Evolutionary conservation across 2,113 vertebrate species (phyloP), one percentile per base, ranked within the genome.

Genomic region (Ia io): DNA sequence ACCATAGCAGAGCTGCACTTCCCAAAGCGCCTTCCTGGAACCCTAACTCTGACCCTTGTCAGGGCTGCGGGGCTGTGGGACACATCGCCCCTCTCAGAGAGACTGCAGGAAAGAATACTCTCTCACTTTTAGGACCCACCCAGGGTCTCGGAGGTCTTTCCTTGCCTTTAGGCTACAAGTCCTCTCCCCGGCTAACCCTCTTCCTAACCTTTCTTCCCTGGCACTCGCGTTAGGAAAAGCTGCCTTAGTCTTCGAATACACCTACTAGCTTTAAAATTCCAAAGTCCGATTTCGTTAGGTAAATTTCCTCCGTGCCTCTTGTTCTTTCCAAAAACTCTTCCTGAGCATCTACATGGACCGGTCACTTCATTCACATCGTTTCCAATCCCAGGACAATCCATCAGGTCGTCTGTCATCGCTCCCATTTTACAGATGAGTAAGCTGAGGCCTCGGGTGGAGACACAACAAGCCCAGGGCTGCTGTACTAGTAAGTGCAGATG

Each of bases 311-410:
- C 6, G 23, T 9, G 51, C 51, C 35, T 37, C 70, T 9, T 5
- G 9, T 8, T n/a, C 42, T 30, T 53, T 59, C 63, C 20, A 25
- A 49, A 71, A 69, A 11, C 35, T 40, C 44, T 71, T 42, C 49
- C 3, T 28, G 37, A 16, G 10, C 23, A 28, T 14, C 74, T 32
- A 0, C 0, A 0, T 6, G 37, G 49, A 49, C 18, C 0, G 0
- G 63, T 28, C 20, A 1, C 77, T 30, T 9, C 25, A 37, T 9
- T 20, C 51, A 18, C 20, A 7, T 61, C 35, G 9, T 37, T 23
- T 42, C 59, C n/a, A 30, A 6, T 10, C 53, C 40, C 23, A 30
- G 1, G 32, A 35, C 28, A 51, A 32, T 28, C 17, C n/a, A 12
- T 37, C 14, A 42, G 74, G 37, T 20, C 0, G 11, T 5, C 70